Percentiles rank a stretch among this genome's conserved stretches.
Conservation (phyloP, 2,113 vertebrate genomes). For the Tringa solitaria region DNA sequence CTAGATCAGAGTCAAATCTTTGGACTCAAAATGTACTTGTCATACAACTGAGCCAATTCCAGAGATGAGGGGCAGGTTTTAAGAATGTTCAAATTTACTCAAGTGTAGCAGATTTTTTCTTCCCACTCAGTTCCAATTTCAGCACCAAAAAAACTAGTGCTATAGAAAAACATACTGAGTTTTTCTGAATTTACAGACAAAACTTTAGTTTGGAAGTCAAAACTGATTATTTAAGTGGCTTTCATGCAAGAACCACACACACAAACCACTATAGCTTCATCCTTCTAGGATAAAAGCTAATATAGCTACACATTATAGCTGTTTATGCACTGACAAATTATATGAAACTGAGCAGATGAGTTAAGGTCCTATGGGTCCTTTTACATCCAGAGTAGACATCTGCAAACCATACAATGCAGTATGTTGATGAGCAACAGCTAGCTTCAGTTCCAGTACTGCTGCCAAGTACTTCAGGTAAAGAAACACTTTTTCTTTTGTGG, state of each 20-base stretch:
- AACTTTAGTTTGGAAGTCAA: background rate
- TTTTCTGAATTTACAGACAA: background rate
- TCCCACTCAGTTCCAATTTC: background rate
- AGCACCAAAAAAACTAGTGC: background rate
- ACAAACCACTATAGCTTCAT: background rate
- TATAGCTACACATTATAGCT: background rate
- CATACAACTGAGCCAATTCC: background rate
- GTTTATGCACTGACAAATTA: background rate
- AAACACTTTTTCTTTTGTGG: background rate
- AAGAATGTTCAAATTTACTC: background rate
- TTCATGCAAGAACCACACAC: background rate
- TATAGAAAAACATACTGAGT: background rate
- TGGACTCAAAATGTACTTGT: background rate
- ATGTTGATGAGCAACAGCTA: background rate
- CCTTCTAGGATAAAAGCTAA: background rate
- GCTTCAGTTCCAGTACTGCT: background rate
- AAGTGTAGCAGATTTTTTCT: background rate
- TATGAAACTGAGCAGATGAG: background rate
- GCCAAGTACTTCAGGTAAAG: slow-evolving; percentile 18
- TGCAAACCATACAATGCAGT: background rate
- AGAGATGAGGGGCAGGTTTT: background rate
- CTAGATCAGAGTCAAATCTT: background rate
- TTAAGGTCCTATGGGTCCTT: background rate
- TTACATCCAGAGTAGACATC: background rate
- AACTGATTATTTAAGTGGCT: background rate